These are phyloP conservation scores for Lampris incognitus DNA, from an alignment of 2,113 vertebrate species.

Conservation along the genomic window DNA sequence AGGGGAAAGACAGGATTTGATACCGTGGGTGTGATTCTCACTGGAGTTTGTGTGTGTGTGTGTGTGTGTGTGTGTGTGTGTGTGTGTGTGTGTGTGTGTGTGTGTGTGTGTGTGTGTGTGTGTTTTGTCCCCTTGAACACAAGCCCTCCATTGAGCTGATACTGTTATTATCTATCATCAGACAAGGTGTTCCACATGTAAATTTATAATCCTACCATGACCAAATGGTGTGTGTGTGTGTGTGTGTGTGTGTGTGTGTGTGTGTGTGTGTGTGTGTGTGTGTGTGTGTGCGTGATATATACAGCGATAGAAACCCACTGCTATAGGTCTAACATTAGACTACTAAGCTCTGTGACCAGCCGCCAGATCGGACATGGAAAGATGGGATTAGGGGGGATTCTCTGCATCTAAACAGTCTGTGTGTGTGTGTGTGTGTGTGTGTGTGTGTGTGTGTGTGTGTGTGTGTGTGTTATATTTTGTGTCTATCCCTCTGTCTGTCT, in stretches of 20 bases:
- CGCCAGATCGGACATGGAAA: conserved; percentile 10
- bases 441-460: conserved; percentile 24
- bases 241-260: no score
- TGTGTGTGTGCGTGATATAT: no score
- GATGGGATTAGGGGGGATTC: conserved; percentile 41
- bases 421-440: conserved; percentile 25
- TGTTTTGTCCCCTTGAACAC: no score
- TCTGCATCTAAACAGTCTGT: neutral
- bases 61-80: neutral
- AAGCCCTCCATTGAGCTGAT: neutral
- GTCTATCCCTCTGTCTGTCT: neutral
- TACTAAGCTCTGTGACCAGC: conserved; percentile 30
- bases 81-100: conserved; percentile 5
- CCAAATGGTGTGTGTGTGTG: no score
- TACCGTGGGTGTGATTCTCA: no score
- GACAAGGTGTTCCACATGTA: neutral
- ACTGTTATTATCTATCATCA: neutral
- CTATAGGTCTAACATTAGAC: conserved; percentile 29
- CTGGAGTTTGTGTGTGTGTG: neutral
- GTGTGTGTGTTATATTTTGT: neutral
- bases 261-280: neutral
- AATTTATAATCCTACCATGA: neutral
- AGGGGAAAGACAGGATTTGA: no score
- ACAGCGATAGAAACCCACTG: neutral
- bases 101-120: neutral